Base-by-base conservation (phyloP, 1,140 invertebrate species). In the Bombus waltoni region DNA sequence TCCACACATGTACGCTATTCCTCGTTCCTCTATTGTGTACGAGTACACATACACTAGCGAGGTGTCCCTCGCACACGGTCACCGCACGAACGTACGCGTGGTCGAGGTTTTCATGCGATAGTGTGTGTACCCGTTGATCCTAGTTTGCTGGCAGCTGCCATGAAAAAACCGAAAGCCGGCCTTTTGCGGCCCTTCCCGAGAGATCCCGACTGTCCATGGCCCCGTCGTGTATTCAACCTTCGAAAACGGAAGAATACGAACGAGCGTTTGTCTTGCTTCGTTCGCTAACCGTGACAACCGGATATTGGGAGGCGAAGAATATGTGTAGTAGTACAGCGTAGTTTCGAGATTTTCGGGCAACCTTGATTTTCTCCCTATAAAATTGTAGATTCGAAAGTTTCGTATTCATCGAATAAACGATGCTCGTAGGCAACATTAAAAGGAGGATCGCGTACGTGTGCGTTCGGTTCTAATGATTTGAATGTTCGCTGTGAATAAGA, bases 71-170 rank as follows among this genome's bases (percentile, higher is more conserved):
- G n/a, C n/a, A 35, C 65, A 35, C 28, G 8, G 65, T 66, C 65
- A 18, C 5, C 32, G 65, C 32, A 15, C 65, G 15, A 35, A 62
- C 15, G 65, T 35, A 35, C 65, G 65, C 65, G 65, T 1, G 15
- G 65, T 66, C 65, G 65, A 66, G 65, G 65, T 35, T 66, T 66
- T 22, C 8, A 18, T 18, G 65, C 32, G 38, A 28, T 13, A 25
- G 66, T 38, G 77, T 68, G 84, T 66, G 79, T 75, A 81, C 62
- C 62, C 70, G 35, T 68, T 83, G 82, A 86, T 90, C 82, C 83
- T 80, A 87, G 66, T 44, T 79, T 59, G 75, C 32, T 65, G 62
- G 86, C 86, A 88, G 89, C 88, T 90, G 89, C 81, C 75, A 68
- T 66, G 65, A 90, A 89, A 76, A 88, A 84, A 89, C 77, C 72